Percentiles rank a stretch among this genome's conserved stretches.
phyloP scores from a whole-genome alignment of 37 sponge, comb jelly and placozoan species.

The Sycon ciliatum region DNA sequence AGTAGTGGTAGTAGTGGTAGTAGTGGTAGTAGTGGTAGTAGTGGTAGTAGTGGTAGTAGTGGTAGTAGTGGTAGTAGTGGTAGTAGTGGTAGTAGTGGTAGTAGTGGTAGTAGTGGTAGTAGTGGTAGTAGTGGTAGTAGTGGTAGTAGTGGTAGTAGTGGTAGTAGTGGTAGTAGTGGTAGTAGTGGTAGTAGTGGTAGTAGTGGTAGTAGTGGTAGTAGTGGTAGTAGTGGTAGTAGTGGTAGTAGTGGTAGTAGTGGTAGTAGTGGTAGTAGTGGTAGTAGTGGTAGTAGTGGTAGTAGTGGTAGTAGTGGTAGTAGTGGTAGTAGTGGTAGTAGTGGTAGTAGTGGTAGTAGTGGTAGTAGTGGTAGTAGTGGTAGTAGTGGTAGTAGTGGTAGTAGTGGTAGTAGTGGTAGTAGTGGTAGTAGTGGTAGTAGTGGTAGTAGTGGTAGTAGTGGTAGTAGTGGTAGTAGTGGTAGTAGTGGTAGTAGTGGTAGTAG shows the following conservation, averaged over 20 bases:
- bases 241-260: conserved; percentile 9
- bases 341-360: conserved; percentile 9
- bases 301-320: conserved; percentile 9
- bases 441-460: conserved; percentile 8
- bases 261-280: conserved; percentile 8
- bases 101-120: conserved; percentile 9
- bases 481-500: not conserved
- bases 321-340: conserved; percentile 9
- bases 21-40: conserved; percentile 8
- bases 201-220: conserved; percentile 8
- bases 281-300: conserved; percentile 9
- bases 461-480: not conserved
- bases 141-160: conserved; percentile 9
- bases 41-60: conserved; percentile 9
- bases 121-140: conserved; percentile 9
- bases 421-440: conserved; percentile 9
- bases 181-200: conserved; percentile 9
- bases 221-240: conserved; percentile 9
- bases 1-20: conserved; percentile 9
- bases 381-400: conserved; percentile 8
- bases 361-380: conserved; percentile 9
- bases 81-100: conserved; percentile 8
- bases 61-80: conserved; percentile 9
- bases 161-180: conserved; percentile 9
- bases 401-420: conserved; percentile 9